A percentile compares a stretch with the other conserved stretches of the same genome.
Evolutionary conservation across 2,888 invertebrate species (phyloP).

Genomic region (Ormyrus pomaceus): DNA sequence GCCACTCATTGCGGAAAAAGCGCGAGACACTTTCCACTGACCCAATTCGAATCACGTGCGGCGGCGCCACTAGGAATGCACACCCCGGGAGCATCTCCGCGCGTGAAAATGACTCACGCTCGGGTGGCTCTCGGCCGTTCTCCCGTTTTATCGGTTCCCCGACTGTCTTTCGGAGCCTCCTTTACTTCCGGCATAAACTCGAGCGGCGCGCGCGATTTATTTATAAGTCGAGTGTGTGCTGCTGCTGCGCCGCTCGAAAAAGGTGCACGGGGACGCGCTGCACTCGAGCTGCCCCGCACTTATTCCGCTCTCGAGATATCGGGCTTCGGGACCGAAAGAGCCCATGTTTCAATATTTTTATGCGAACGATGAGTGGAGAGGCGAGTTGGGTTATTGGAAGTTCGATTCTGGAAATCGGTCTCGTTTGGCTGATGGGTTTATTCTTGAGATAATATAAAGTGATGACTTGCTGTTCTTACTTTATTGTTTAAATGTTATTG

Average conservation of each 20-base stretch:
- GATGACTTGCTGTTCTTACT: too few relatives aligned
- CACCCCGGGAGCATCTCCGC: not conserved
- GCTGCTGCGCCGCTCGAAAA: not conserved
- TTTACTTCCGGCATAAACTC: conserved; percentile 27
- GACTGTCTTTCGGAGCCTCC: conserved; percentile 8
- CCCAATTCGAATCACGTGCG: too few relatives aligned
- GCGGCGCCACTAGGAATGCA: too few relatives aligned
- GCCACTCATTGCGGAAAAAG: not conserved
- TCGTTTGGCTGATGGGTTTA: too few relatives aligned
- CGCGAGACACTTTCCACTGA: too few relatives aligned
- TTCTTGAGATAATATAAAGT: too few relatives aligned
- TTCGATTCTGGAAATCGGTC: too few relatives aligned
- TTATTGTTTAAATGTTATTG: too few relatives aligned
- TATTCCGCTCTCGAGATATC: not conserved
- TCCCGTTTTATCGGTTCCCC: not conserved
- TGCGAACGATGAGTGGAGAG: conserved; percentile 6
- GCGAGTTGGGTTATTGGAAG: too few relatives aligned
- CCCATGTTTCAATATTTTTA: conserved; percentile 21
- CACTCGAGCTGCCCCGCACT: not conserved
- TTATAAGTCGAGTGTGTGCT: conserved; percentile 20
- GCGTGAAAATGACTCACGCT: conserved; percentile 13
- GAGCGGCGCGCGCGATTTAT: conserved; percentile 14
- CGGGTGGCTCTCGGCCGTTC: not conserved
- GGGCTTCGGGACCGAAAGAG: not conserved
- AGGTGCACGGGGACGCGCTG: not conserved